A percentile compares a stretch with the other conserved stretches of the same genome.
These are phyloP conservation scores for Syngnathus rostellatus DNA, from an alignment of 2,797 vertebrate species.

Conservation along the genomic window DNA sequence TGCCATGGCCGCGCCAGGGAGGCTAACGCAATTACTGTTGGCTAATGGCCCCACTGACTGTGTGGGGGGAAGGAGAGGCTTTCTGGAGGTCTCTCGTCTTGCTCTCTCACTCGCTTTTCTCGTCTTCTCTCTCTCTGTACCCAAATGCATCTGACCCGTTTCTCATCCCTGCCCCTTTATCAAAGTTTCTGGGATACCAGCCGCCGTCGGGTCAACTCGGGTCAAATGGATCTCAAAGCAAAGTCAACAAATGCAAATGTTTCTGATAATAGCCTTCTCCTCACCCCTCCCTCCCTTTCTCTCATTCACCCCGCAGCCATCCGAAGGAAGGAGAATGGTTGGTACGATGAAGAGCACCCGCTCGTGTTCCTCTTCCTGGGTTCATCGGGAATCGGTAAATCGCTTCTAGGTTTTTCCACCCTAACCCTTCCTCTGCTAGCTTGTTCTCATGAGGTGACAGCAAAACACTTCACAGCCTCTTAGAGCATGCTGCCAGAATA, in stretches of 20 bases:
- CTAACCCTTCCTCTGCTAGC: constrained; percentile 1
- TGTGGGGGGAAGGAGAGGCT: constrained; percentile 63
- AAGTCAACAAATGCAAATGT: constrained; percentile 51
- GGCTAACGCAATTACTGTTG: constrained; percentile 92
- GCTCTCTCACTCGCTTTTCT: constrained; percentile 44
- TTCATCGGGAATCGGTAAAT: constrained; percentile 94
- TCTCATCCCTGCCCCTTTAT: constrained; percentile 53
- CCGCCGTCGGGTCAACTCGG: constrained; percentile 32
- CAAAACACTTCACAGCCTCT: not conserved
- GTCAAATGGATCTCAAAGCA: constrained; percentile 22
- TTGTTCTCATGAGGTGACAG: constrained; percentile 11
- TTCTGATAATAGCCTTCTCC: constrained; percentile 27
- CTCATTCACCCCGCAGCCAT: constrained; percentile 70
- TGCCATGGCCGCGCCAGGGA: constrained; percentile 83
- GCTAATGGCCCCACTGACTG: constrained; percentile 87
- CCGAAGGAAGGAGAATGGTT: constrained; percentile 95
- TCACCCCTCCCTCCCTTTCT: constrained; percentile 13
- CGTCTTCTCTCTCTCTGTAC: constrained; percentile 24
- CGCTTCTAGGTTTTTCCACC: constrained; percentile 14
- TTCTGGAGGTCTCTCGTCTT: constrained; percentile 63
- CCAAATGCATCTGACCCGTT: constrained; percentile 60
- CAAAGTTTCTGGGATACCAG: constrained; percentile 50
- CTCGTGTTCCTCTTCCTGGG: constrained; percentile 95
- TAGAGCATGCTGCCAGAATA: constrained; percentile 23
- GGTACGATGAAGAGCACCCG: constrained; percentile 97